These are phyloP conservation scores for Callimorpha dominula DNA, from an alignment of 2,888 invertebrate species.

Conservation along the genomic window DNA sequence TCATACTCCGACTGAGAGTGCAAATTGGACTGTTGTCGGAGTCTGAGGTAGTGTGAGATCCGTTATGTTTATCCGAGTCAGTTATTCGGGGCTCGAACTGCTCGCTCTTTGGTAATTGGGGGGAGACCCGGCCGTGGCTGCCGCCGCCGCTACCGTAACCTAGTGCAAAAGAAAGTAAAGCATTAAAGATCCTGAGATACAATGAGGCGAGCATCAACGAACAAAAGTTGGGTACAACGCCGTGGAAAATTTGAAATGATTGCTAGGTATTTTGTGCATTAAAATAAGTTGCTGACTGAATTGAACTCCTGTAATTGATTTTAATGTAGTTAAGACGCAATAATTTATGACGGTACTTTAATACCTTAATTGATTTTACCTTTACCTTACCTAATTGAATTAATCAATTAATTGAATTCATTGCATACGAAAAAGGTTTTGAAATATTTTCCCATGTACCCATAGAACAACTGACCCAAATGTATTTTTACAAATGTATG, in stretches of 20 bases:
- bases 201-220: not conserved
- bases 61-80: slow-evolving; percentile 68
- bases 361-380: not conserved
- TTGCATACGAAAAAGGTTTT: not conserved
- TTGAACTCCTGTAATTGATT: not conserved
- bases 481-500: too few relatives aligned
- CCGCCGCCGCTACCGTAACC: slow-evolving; percentile 82
- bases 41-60: slow-evolving; percentile 77
- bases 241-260: not conserved
- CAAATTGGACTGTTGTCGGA: slow-evolving; percentile 76
- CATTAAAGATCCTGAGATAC: not conserved
- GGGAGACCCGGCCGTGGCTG: slow-evolving; percentile 80
- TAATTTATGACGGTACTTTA: not conserved
- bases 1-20: slow-evolving; percentile 78
- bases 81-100: slow-evolving; percentile 62
- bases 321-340: not conserved
- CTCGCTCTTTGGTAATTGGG: slow-evolving; percentile 80
- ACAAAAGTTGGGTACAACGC: not conserved
- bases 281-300: too few relatives aligned
- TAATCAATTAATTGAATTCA: not conserved
- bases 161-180: slow-evolving; percentile 33
- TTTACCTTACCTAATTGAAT: too few relatives aligned
- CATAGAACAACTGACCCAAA: too few relatives aligned
- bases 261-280: too few relatives aligned
- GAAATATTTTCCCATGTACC: not conserved